These are phyloP conservation scores for Zootermopsis nevadensis DNA, from an alignment of 2,888 invertebrate genomes.

Conservation along the genomic window DNA sequence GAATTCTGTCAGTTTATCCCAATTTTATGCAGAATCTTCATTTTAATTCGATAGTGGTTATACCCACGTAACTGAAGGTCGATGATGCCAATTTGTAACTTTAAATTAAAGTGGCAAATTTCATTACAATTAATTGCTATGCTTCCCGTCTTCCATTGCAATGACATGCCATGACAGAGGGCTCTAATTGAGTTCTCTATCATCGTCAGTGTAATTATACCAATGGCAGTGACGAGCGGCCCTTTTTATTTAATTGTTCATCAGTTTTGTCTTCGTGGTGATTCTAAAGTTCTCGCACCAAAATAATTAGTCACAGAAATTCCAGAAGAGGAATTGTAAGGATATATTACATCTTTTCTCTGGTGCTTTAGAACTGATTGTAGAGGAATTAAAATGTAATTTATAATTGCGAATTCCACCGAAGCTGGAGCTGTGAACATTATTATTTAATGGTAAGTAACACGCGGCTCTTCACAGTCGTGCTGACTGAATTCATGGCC, in stretches of 20 bases:
- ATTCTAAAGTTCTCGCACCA: background rate
- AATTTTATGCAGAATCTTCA: background rate
- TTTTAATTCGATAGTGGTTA: background rate
- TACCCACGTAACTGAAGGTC: background rate
- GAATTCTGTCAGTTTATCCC: too few species aligned
- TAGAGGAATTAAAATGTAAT: too few species aligned
- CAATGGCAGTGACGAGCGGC: background rate
- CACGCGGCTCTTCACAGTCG: too few species aligned
- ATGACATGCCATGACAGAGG: background rate
- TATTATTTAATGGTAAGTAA: too few species aligned
- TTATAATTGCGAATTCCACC: too few species aligned
- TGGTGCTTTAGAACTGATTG: too few species aligned
- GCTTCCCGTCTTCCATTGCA: background rate
- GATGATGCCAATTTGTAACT: background rate
- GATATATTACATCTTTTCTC: too few species aligned
- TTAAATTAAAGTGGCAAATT: background rate
- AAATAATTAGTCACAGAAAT: too few species aligned
- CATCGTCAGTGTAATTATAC: background rate
- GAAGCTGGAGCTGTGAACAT: too few species aligned
- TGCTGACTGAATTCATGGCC: too few species aligned
- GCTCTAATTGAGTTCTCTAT: background rate
- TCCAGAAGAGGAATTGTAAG: too few species aligned
- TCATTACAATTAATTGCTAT: background rate
- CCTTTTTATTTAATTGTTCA: background rate
- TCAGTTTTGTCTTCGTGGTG: background rate